Percentiles rank a stretch among this genome's conserved stretches.
These are phyloP conservation scores for Mustelus asterias DNA, from an alignment of 2,113 vertebrate species.

Conservation along the genomic window DNA sequence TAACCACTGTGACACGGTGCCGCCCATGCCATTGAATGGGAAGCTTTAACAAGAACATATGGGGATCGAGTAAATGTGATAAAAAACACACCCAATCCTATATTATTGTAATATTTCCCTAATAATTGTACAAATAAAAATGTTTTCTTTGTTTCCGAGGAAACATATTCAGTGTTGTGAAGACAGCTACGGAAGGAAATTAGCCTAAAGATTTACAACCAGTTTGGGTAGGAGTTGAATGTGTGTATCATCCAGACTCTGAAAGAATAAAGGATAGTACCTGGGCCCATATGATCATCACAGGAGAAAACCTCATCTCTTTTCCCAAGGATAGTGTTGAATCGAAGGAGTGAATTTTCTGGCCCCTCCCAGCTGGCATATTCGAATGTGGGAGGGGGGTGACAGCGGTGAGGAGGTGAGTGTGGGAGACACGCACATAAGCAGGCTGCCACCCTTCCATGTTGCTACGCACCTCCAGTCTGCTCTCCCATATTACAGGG, in stretches of 20 bases:
- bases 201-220: background rate
- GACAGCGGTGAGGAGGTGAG: no score
- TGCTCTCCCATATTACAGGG: no score
- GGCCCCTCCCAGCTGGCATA: no score
- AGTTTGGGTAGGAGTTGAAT: background rate
- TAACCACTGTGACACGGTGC: no score
- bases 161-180: background rate
- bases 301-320: background rate
- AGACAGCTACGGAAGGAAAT: background rate
- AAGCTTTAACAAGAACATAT: background rate
- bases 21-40: background rate
- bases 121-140: background rate
- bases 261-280: background rate
- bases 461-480: no score
- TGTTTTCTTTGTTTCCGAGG: no score
- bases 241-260: background rate
- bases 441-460: no score
- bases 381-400: no score
- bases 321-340: background rate
- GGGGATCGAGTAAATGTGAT: background rate
- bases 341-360: background rate
- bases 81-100: background rate
- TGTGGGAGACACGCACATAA: no score
- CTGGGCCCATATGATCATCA: background rate
- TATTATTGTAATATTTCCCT: background rate